Evolutionary conservation across 2,113 vertebrate species (phyloP), one percentile per base, ranked within the genome.

Genomic region (Callipepla squamata): DNA sequence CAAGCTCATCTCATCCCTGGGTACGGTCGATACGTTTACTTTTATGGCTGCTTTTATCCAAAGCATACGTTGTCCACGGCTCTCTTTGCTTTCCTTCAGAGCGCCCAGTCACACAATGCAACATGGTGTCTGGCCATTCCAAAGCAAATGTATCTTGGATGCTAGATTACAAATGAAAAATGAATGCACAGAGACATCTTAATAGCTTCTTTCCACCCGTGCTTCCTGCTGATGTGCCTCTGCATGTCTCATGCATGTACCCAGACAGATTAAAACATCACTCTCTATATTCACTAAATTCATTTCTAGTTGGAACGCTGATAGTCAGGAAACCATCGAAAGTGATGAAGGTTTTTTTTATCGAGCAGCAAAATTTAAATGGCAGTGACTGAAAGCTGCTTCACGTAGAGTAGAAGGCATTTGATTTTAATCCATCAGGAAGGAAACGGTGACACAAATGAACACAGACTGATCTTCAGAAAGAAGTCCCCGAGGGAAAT

Each of bases 101-200:
- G 72, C 45, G 77, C 85, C 86, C 90, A 85, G 3, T 83, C 83
- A 77, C 67, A 77, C 53, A 70, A 75, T 48, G 58, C n/a, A 72
- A 67, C 58, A 42, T 25, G 79, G 65, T 89, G 59, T 80, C 81
- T 74, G 83, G 59, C 44, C 86, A 78, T 85, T 89, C 75, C 82
- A 84, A 86, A 84, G 7, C 53, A 72, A 78, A 58, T 44, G 20
- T 62, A 76, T 75, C 72, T 74, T 44, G 57, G 42, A 34, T 68
- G 81, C 62, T 6, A 55, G 86, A 83, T 93, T 55, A 38, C 48
- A 87, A 93, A 87, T 63, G 68, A 87, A 92, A 95, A 96, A 94
- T 53, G 74, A 93, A 80, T 62, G 80, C 32, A 82, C 67, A 77
- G 78, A 88, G 80, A 74, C 50, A 45, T 15, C 18, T 79, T 74